Evolutionary conservation across 2,113 vertebrate genomes (phyloP), one percentile per base, ranked within the genome.

Genomic region (Cyanoliseus patagonus): DNA sequence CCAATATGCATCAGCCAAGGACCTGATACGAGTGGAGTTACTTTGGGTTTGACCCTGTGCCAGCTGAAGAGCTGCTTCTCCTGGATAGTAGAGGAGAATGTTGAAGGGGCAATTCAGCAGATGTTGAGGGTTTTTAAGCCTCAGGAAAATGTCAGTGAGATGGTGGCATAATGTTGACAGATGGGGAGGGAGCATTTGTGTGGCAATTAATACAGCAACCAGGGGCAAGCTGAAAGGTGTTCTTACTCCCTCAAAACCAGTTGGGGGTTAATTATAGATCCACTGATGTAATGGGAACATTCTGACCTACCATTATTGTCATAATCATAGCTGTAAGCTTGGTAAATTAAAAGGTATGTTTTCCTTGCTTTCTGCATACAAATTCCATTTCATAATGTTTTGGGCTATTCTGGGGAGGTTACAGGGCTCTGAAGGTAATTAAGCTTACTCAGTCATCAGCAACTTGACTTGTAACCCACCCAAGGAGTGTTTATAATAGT

Each of bases 271-370:
- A 88, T 96, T 96, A 83, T 90, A 88, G 84, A 59, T 37, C 17
- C 6, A 7, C 31, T 90, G 78, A 73, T 76, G 87, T 80, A 95
- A 96, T 66, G 55, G 76, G 82, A 91, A 90, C 74, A 79, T 90
- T 95, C 90, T 96, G 87, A 90, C 70, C 69, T 27, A 76, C 82
- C n/a, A 27, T 92, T 95, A 87, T 69, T 59, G 49, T 93, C 63
- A 46, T 93, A 94, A 92, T 83, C 63, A 67, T 79, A 91, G 81
- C 53, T 92, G 53, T 94, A 88, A 62, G 42, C 73, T 55, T 52
- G 31, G 90, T 88, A 67, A 96, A 96, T 93, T 66, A 46, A 57
- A 80, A 95, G 67, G 67, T 87, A 49, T 95, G 53, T 76, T 95
- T 92, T 92, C 73, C 82, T 74, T 93, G 84, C 82, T 91, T 90